Evolutionary conservation across 2,113 vertebrate genomes (phyloP), one percentile per base, ranked within the genome.

Genomic region (Dasypus novemcinctus): DNA sequence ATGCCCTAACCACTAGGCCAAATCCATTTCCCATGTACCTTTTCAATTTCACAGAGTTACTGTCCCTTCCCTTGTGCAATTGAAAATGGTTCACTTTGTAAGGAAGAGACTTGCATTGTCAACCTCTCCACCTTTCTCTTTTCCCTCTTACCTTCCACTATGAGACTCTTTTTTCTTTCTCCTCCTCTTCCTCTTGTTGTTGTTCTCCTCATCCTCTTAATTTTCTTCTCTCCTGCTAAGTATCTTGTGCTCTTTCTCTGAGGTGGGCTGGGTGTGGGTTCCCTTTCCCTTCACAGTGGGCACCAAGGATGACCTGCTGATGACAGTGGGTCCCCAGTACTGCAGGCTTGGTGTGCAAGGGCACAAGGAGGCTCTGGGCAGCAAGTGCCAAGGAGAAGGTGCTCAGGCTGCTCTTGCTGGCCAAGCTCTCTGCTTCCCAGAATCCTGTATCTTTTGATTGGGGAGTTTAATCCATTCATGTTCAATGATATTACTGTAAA

Each of bases 31-130:
- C n/a, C n/a, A n/a, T n/a, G n/a, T 97, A 99, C 98, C 90, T 99
- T 99, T 95, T 99, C 99, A 97, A 99, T 99, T 98, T 99, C 99
- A 97, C 99, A 99, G 38, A 99, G 97, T 82, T 99, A 99, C 95
- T 99, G 98, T 61, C 99, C 99, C 54, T 98, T 98, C 54, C 99
- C 99, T 66, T 99, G 99, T 96, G 98, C 99, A 78, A 99, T 97
- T 96, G 98, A 99, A 75, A 99, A 98, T 86, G 99, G 99, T 75
- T 99, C 99, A 95, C 98, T 99, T 93, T 98, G 98, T 61, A 99
- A 98, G 0, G 99, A 99, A 0, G 99, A 98, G 1, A 49, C 52
- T 54, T 54, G 52, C 17, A 54, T 54, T 54, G 52, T 54, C 14
- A 17, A 54, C n/a, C 46, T 43, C 89, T 38, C 0, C 91, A 98